A percentile compares a stretch with the other conserved stretches of the same genome.
These are phyloP conservation scores for Ennomos quercinarius DNA, from an alignment of 2,888 invertebrate genomes.

Conservation along the genomic window DNA sequence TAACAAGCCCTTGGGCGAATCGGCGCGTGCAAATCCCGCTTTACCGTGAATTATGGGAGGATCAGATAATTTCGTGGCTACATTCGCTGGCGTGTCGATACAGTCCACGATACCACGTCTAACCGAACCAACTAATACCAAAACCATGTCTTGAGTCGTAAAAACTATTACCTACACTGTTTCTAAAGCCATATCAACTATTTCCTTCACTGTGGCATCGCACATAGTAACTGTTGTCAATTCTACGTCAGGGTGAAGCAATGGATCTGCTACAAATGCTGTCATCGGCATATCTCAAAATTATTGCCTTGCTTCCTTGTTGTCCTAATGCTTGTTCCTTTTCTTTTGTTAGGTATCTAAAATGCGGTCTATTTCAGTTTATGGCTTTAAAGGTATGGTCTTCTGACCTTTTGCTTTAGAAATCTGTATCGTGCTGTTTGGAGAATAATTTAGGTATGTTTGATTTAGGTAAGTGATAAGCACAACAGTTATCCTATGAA, in stretches of 20 bases:
- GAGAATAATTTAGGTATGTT: too few relatives aligned
- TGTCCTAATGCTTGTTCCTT: slow-evolving; percentile 6
- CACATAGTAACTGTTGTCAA: neutral
- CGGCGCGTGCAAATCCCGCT: slow-evolving; percentile 26
- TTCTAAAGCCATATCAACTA: neutral
- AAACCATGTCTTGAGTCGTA: slow-evolving; percentile 7
- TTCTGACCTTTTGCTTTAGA: slow-evolving; percentile 4
- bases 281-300: slow-evolving; percentile 33
- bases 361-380: neutral
- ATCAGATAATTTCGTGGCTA: slow-evolving; percentile 79
- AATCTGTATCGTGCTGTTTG: neutral
- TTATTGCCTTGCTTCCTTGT: slow-evolving; percentile 14
- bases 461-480: too few relatives aligned
- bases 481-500: too few relatives aligned
- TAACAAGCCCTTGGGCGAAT: slow-evolving; percentile 16
- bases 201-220: neutral
- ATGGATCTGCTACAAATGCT: slow-evolving; percentile 38
- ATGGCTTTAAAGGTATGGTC: neutral
- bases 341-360: neutral
- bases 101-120: slow-evolving; percentile 60
- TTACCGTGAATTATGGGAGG: slow-evolving; percentile 79
- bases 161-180: slow-evolving; percentile 6
- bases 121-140: slow-evolving; percentile 30
- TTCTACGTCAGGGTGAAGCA: slow-evolving; percentile 21
- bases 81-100: slow-evolving; percentile 69